Evolutionary conservation across 2,888 invertebrate species (phyloP).

Genomic region (Plagiodera versicolora): DNA sequence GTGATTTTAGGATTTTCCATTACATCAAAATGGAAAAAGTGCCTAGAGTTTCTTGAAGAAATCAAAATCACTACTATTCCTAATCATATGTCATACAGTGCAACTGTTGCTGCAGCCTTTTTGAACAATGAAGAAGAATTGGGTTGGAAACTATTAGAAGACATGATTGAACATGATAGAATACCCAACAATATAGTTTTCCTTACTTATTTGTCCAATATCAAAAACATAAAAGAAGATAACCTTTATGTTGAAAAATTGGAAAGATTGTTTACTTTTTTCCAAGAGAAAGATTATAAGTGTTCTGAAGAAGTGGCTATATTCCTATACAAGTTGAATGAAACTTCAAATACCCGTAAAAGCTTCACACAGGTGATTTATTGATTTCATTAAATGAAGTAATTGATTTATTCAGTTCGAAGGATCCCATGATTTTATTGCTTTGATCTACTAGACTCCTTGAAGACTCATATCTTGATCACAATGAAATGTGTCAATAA

Average conservation of each 20-base stretch:
- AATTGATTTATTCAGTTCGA: too few species aligned
- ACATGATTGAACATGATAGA: slow-evolving; percentile 53
- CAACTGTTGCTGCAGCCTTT: slow-evolving; percentile 60
- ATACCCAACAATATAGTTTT: slow-evolving; percentile 26
- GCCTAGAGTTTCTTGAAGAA: slow-evolving; percentile 63
- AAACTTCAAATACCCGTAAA: slow-evolving; percentile 23
- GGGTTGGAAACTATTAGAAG: slow-evolving; percentile 64
- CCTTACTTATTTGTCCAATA: slow-evolving; percentile 33
- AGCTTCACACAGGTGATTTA: slow-evolving; percentile 26
- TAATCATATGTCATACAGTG: slow-evolving; percentile 57
- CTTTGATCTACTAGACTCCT: too few species aligned
- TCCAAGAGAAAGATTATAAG: slow-evolving; percentile 57
- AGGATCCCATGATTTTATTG: too few species aligned
- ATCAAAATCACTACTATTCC: slow-evolving; percentile 59
- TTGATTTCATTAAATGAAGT: background rate
- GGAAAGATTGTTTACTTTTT: slow-evolving; percentile 62
- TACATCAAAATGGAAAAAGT: slow-evolving; percentile 67
- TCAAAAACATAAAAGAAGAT: slow-evolving; percentile 23
- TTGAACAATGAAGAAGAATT: slow-evolving; percentile 61
- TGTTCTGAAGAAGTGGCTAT: slow-evolving; percentile 49
- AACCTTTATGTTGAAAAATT: slow-evolving; percentile 49
- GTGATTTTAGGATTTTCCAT: slow-evolving; percentile 65
- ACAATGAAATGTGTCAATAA: too few species aligned
- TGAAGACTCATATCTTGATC: too few species aligned
- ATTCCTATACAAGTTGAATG: slow-evolving; percentile 31